Percentiles rank a stretch among this genome's conserved stretches.
Conservation (phyloP, 2,888 invertebrate species). For the Brenthis daphne region DNA sequence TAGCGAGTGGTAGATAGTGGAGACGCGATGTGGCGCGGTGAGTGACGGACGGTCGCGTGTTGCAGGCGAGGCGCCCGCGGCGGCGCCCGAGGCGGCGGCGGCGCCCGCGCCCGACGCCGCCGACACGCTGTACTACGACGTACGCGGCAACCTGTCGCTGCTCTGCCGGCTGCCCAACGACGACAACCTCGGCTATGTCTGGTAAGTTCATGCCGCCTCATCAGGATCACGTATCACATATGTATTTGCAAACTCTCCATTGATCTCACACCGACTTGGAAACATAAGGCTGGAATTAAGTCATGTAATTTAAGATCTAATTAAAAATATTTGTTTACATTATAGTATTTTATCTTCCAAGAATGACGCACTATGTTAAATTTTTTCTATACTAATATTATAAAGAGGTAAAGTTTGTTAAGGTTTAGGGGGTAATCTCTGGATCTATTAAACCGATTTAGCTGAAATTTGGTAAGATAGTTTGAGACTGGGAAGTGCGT, state of each 20-base stretch:
- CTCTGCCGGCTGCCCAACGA: constrained; percentile 52
- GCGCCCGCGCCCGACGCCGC: constrained; percentile 25
- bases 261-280: too few species aligned
- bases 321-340: too few species aligned
- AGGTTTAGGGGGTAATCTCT: too few species aligned
- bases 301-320: too few species aligned
- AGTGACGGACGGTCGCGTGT: constrained; percentile 11
- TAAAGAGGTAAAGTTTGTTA: too few species aligned
- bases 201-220: constrained; percentile 42
- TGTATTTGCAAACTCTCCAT: neutral
- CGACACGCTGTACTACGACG: constrained; percentile 52
- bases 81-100: constrained; percentile 1
- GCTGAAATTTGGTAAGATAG: too few species aligned
- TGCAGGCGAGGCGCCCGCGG: constrained; percentile 29
- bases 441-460: too few species aligned
- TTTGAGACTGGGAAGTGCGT: too few species aligned
- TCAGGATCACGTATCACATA: neutral
- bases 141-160: constrained; percentile 53
- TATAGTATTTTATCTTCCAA: too few species aligned
- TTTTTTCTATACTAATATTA: too few species aligned
- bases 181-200: constrained; percentile 44
- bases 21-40: neutral
- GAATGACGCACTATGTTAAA: too few species aligned
- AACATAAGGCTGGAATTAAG: too few species aligned
- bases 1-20: constrained; percentile 21